Percentiles rank a stretch among this genome's conserved stretches.
Evolutionary conservation across 2,797 vertebrate genomes (phyloP).

Genomic region (Cuculus canorus): DNA sequence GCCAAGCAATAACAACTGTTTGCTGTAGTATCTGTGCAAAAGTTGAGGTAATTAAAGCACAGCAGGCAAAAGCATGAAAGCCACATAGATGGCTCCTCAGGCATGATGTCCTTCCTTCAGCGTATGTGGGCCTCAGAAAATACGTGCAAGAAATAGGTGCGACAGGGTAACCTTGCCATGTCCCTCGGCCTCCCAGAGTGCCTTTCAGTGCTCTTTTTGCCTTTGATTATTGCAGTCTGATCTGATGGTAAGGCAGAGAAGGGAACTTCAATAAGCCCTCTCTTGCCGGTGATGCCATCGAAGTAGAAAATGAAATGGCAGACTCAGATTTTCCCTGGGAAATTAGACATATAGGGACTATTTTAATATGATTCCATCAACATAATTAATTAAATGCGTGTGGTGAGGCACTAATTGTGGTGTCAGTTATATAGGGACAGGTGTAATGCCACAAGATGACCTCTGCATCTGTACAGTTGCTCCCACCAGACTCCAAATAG

Average conservation of each 20-base stretch:
- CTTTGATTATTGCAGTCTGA: not conserved
- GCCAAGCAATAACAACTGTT: not conserved
- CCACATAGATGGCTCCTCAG: not conserved
- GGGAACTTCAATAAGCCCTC: not conserved
- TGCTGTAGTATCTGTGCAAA: not conserved
- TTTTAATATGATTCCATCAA: not conserved
- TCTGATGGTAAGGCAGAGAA: rapidly evolving
- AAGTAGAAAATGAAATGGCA: not conserved
- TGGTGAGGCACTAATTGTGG: not conserved
- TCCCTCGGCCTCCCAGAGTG: not conserved
- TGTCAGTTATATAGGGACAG: not conserved
- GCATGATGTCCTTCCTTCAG: not conserved
- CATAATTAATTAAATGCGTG: not conserved
- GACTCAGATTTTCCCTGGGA: not conserved
- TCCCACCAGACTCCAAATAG: not conserved
- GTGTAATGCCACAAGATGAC: not conserved
- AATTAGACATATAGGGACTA: rapidly evolving
- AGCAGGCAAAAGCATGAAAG: not conserved
- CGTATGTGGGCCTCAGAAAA: rapidly evolving
- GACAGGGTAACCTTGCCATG: not conserved
- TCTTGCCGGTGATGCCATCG: not conserved
- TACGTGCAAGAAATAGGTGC: not conserved
- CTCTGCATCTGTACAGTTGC: not conserved
- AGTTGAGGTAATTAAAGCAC: not conserved
- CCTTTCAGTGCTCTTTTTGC: not conserved